Percentiles rank a stretch among this genome's conserved stretches.
phyloP scores from a whole-genome alignment of 2,888 invertebrate species.

The Apocheima hispidaria region DNA sequence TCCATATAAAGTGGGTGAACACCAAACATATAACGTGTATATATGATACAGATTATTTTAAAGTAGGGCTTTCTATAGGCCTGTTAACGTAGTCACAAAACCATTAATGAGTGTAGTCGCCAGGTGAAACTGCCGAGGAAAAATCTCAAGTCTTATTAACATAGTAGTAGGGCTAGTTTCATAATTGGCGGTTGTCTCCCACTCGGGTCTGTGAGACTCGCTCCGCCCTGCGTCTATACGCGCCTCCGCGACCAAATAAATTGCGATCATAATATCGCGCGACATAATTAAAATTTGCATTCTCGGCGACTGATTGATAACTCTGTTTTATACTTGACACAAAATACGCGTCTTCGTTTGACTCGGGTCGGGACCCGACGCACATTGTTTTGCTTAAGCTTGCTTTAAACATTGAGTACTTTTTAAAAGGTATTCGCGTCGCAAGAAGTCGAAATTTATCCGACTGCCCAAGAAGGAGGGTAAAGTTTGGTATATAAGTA shows the following conservation, averaged over 20 bases:
- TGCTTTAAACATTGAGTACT: not conserved
- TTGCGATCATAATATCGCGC: conserved; percentile 73
- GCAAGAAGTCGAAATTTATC: too few species aligned
- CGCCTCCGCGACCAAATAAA: conserved; percentile 68
- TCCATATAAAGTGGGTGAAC: conserved; percentile 33
- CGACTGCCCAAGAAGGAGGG: too few species aligned
- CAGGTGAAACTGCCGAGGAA: conserved; percentile 81
- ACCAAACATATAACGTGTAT: conserved; percentile 15
- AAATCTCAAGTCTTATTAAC: conserved; percentile 82
- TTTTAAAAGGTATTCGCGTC: too few species aligned
- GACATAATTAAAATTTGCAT: conserved; percentile 83
- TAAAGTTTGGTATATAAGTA: too few species aligned
- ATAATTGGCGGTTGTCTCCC: conserved; percentile 80
- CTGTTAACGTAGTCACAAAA: conserved; percentile 77
- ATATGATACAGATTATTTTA: conserved; percentile 41
- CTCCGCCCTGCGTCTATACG: conserved; percentile 62
- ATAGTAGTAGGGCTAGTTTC: conserved; percentile 83
- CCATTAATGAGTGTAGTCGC: conserved; percentile 77
- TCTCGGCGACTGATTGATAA: conserved; percentile 80
- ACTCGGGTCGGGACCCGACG: conserved; percentile 54
- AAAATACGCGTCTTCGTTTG: conserved; percentile 47
- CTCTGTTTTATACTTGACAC: conserved; percentile 73
- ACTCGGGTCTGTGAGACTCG: conserved; percentile 62
- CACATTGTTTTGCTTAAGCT: not conserved
- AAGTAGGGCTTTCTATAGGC: conserved; percentile 68